Conservation (phyloP, 2,797 vertebrate genomes). For the Rallus crepitans region DNA sequence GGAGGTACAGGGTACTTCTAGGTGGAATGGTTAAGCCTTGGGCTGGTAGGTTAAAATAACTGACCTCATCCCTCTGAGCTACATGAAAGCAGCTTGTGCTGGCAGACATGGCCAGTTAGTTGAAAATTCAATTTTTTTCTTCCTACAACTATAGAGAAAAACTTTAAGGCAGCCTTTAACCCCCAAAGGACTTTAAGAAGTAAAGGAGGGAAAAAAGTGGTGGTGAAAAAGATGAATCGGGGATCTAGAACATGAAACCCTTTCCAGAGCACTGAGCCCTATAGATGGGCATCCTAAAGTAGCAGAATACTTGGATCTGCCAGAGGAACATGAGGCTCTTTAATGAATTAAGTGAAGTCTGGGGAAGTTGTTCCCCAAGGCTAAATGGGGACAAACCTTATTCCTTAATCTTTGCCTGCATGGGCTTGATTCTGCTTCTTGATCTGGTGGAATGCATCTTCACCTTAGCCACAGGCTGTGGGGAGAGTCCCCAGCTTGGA, state of each 20-base stretch:
- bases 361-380: constrained; percentile 29
- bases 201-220: background rate
- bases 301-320: background rate
- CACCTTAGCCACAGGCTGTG: background rate
- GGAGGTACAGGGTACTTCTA: background rate
- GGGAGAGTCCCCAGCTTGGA: background rate
- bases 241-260: background rate
- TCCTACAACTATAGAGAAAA: background rate
- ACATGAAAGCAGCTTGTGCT: background rate
- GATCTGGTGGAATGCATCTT: constrained; percentile 49
- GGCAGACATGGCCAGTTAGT: background rate
- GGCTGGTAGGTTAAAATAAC: background rate
- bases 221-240: background rate
- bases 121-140: background rate
- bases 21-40: background rate
- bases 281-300: background rate
- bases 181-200: background rate
- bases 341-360: background rate
- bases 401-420: constrained; percentile 43
- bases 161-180: background rate
- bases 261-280: background rate
- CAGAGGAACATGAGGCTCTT: background rate
- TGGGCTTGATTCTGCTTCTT: constrained; percentile 50
- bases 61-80: background rate
- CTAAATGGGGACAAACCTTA: background rate